Percentiles rank a stretch among this genome's conserved stretches.
Conservation (phyloP, 2,888 invertebrate species). For the Dysmachus trigonus region DNA sequence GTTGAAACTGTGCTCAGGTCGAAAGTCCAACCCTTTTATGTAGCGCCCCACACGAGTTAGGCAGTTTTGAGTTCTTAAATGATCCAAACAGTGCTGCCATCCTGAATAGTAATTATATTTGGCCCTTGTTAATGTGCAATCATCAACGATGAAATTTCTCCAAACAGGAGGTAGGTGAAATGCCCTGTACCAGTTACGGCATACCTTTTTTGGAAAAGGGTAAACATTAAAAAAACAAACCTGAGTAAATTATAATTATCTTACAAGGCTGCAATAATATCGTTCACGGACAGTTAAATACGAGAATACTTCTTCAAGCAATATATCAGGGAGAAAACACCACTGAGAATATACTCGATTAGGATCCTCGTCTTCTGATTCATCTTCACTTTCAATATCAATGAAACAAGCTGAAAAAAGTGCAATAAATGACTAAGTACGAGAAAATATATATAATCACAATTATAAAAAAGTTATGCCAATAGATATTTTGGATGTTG, state of each 20-base stretch:
- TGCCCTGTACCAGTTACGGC: constrained; percentile 71
- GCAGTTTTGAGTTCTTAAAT: constrained; percentile 76
- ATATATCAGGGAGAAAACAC: constrained; percentile 75
- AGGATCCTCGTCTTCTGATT: constrained; percentile 59
- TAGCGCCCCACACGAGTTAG: constrained; percentile 73
- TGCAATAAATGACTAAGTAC: too few species aligned
- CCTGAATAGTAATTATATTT: constrained; percentile 84
- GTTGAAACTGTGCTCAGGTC: constrained; percentile 80
- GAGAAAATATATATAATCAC: too few species aligned
- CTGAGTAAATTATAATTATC: constrained; percentile 54
- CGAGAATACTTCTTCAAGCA: constrained; percentile 77
- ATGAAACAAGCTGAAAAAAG: constrained; percentile 66
- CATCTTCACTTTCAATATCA: constrained; percentile 65
- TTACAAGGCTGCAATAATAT: constrained; percentile 78
- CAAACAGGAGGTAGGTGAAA: constrained; percentile 81
- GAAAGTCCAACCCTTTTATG: constrained; percentile 74
- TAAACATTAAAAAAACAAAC: not conserved
- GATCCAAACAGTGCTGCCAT: constrained; percentile 81
- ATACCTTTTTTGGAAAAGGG: constrained; percentile 56
- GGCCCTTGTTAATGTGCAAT: constrained; percentile 76
- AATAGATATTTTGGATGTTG: too few species aligned
- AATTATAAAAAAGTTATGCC: too few species aligned
- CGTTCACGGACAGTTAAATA: constrained; percentile 74
- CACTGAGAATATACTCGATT: constrained; percentile 68
- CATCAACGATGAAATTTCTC: constrained; percentile 76